These are phyloP conservation scores for Melanotaenia nigrans DNA, from an alignment of 2,797 vertebrate genomes.

Conservation along the genomic window DNA sequence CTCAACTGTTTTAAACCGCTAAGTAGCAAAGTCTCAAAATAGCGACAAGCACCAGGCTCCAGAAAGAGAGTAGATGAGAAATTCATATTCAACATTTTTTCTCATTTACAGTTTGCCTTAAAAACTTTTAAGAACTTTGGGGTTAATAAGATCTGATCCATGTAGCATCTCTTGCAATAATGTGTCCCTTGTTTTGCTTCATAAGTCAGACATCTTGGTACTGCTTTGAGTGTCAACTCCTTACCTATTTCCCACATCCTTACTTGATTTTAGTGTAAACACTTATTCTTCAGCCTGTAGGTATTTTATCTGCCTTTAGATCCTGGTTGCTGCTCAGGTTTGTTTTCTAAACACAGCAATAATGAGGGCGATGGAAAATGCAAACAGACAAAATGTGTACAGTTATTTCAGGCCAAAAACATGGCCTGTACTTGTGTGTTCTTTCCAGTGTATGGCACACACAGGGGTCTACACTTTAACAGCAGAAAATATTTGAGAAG, in stretches of 20 bases:
- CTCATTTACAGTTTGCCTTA: too few species aligned
- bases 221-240: constrained; percentile 75
- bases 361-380: constrained; percentile 60
- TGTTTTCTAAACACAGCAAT: constrained; percentile 61
- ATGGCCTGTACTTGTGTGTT: background rate
- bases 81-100: too few species aligned
- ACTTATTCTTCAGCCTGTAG: constrained; percentile 42
- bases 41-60: too few species aligned
- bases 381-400: constrained; percentile 9
- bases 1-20: too few species aligned
- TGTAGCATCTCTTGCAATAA: background rate
- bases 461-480: constrained; percentile 6
- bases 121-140: background rate
- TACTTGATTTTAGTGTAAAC: constrained; percentile 69
- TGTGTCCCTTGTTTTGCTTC: constrained; percentile 1
- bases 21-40: background rate
- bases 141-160: background rate
- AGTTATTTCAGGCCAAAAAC: constrained; percentile 24
- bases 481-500: constrained; percentile 5
- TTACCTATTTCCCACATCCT: constrained; percentile 35
- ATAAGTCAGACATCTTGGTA: constrained; percentile 26
- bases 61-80: background rate
- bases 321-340: constrained; percentile 34
- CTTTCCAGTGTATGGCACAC: background rate
- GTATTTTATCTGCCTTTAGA: constrained; percentile 45